Percentiles rank a stretch among this genome's conserved stretches.
phyloP scores from a whole-genome alignment of 2,113 vertebrate species.

The Callaeas wilsoni region DNA sequence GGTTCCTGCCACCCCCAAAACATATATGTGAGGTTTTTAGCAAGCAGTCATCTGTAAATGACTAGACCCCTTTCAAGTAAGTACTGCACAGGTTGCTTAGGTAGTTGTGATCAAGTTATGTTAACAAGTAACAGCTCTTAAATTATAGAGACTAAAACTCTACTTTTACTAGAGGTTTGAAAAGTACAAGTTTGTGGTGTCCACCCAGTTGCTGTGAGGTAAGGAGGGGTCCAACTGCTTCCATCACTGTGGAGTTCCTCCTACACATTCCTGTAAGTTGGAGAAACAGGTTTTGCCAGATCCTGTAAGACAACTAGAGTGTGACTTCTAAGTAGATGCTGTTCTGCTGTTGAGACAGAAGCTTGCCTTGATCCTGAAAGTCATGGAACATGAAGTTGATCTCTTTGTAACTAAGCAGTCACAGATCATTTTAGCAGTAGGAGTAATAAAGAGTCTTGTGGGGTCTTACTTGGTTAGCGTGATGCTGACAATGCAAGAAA shows the following conservation, averaged over 20 bases:
- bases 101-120: background rate
- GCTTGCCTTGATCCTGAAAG: background rate
- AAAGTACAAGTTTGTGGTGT: background rate
- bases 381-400: background rate
- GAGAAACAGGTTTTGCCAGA: constrained; percentile 24
- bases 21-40: background rate
- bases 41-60: background rate
- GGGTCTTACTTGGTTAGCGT: background rate
- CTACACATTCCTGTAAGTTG: background rate
- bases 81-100: background rate
- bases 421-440: background rate
- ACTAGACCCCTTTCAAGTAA: background rate
- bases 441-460: background rate
- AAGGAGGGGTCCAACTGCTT: background rate
- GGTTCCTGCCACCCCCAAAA: background rate
- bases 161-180: background rate
- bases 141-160: background rate
- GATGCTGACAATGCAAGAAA: background rate
- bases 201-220: background rate
- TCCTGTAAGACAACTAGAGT: background rate
- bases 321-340: background rate
- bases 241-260: background rate
- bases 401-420: background rate
- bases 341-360: background rate
- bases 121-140: background rate